Evolutionary conservation across 2,888 invertebrate species (phyloP).

Genomic region (Aphodius granarius): DNA sequence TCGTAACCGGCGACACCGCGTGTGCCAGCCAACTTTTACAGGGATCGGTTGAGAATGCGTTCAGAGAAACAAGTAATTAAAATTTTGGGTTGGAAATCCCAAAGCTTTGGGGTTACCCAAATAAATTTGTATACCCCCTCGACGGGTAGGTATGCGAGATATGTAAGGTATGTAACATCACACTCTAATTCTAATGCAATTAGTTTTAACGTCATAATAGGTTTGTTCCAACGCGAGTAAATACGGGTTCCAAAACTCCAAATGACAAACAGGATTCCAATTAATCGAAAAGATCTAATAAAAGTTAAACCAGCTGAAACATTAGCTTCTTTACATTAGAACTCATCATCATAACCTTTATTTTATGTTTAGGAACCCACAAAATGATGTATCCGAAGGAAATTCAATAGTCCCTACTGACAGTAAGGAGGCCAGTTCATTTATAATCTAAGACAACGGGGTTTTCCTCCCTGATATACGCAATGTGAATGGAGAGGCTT

Average conservation of each 20-base stretch:
- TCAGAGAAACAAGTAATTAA: background rate
- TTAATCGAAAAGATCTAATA: no score
- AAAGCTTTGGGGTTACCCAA: background rate
- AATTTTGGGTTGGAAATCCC: background rate
- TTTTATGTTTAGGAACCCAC: background rate
- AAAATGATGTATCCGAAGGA: background rate
- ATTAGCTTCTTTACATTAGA: no score
- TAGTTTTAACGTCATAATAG: no score
- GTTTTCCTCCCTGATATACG: background rate
- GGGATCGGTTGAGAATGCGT: background rate
- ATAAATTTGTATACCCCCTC: background rate
- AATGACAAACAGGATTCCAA: no score
- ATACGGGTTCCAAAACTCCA: no score
- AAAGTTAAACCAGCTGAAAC: no score
- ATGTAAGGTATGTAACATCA: background rate
- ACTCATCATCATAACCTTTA: background rate
- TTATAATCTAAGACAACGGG: background rate
- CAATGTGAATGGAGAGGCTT: background rate
- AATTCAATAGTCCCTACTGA: background rate
- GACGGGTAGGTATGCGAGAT: background rate
- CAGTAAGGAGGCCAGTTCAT: background rate
- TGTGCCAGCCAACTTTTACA: background rate
- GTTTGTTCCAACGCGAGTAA: no score
- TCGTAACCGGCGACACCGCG: background rate
- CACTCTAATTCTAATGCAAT: no score